Evolutionary conservation across 2,888 invertebrate genomes (phyloP).

Genomic region (Sinhomidia bicolor): DNA sequence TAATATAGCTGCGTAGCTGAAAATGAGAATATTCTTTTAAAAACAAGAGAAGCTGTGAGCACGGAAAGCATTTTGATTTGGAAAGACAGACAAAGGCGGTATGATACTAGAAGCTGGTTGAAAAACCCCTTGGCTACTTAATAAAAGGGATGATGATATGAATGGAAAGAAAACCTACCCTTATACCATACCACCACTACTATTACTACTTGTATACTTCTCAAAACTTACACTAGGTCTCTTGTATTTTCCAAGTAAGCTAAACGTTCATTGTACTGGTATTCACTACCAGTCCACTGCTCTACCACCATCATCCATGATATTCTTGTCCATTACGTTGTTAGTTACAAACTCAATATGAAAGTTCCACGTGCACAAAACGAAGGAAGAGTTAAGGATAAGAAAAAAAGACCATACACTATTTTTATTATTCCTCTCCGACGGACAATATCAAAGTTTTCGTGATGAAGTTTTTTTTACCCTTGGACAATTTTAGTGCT

Average conservation of each 20-base stretch:
- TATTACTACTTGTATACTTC: background rate
- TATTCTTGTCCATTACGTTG: slow-evolving; percentile 12
- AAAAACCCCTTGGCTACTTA: background rate
- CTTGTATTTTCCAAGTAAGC: background rate
- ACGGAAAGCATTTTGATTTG: no score
- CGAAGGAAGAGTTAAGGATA: slow-evolving; percentile 8
- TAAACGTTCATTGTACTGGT: background rate
- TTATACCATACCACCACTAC: background rate
- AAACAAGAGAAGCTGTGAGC: no score
- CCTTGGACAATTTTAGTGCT: slow-evolving; percentile 64
- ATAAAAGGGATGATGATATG: slow-evolving; percentile 54
- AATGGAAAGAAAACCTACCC: slow-evolving; percentile 44
- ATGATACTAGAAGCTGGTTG: background rate
- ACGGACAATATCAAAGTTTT: slow-evolving; percentile 71
- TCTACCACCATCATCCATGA: background rate
- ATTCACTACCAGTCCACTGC: background rate
- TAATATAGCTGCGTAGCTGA: background rate
- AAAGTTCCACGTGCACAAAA: slow-evolving; percentile 51
- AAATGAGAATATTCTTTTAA: background rate
- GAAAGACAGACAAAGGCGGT: background rate
- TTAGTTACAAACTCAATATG: background rate
- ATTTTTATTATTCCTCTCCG: slow-evolving; percentile 71
- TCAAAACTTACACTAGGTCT: background rate
- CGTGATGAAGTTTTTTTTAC: slow-evolving; percentile 68
- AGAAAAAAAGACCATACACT: slow-evolving; percentile 58